A percentile compares a stretch with the other conserved stretches of the same genome.
Conservation (phyloP, 2,113 vertebrate species). For the Parus major region DNA sequence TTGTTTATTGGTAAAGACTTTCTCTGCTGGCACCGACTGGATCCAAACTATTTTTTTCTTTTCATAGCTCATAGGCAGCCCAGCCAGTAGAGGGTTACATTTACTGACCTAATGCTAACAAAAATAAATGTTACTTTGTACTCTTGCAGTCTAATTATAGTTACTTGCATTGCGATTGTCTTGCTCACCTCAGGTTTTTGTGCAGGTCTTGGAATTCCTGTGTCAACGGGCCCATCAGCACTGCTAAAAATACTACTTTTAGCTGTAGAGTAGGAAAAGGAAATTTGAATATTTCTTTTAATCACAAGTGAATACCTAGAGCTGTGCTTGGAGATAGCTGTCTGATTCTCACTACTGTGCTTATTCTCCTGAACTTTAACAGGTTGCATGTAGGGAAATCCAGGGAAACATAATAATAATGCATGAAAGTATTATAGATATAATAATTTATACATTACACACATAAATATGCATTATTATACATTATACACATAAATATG, state of each 20-base stretch:
- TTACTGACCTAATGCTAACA: slow-evolving; percentile 15
- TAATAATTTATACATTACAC: not conserved
- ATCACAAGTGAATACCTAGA: not conserved
- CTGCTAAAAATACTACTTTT: not conserved
- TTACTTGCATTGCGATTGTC: not conserved
- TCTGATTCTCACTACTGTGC: not conserved
- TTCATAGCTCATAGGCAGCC: not conserved
- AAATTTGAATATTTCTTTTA: not conserved
- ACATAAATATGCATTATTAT: too few species aligned
- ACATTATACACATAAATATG: too few species aligned
- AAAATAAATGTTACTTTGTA: slow-evolving; percentile 40
- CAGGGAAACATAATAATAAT: not conserved
- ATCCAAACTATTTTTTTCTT: not conserved
- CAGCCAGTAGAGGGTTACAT: not conserved
- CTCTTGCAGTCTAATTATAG: slow-evolving; percentile 35
- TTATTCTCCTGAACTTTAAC: not conserved
- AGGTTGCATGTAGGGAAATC: not conserved
- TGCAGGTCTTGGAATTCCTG: not conserved
- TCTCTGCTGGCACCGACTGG: not conserved
- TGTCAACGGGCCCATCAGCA: not conserved
- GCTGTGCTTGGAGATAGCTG: not conserved
- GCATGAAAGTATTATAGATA: not conserved
- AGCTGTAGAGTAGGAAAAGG: not conserved
- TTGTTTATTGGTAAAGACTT: not conserved
- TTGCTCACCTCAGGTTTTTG: slow-evolving; percentile 4